These are phyloP conservation scores for Acronicta psi DNA, from an alignment of 2,888 invertebrate species.

Conservation along the genomic window DNA sequence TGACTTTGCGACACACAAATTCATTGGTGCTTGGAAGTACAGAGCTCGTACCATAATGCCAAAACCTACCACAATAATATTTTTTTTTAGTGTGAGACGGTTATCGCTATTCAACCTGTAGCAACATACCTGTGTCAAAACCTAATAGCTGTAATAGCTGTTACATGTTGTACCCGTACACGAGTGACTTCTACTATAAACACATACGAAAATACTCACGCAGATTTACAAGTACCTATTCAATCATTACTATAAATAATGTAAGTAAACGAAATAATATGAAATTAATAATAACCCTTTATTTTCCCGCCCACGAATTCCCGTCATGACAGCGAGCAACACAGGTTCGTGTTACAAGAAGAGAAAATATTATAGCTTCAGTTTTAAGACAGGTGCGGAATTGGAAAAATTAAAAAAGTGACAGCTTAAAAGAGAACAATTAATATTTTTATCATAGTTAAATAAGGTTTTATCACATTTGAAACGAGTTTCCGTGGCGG, in stretches of 20 bases:
- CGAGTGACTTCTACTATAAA: conserved; percentile 2
- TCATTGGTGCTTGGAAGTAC: neutral
- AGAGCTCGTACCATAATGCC: neutral
- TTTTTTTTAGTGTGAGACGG: neutral
- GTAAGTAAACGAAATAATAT: conserved; percentile 5
- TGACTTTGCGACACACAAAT: too few relatives aligned
- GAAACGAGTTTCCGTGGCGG: conserved; percentile 12
- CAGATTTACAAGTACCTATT: conserved; percentile 1
- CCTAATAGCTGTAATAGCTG: neutral
- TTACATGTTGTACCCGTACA: neutral
- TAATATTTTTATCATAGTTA: neutral
- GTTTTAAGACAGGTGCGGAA: too few relatives aligned
- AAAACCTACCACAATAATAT: neutral
- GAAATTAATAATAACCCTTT: neutral
- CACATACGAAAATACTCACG: conserved; percentile 5
- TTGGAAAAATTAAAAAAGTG: too few relatives aligned
- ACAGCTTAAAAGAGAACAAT: too few relatives aligned
- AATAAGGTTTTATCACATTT: conserved; percentile 4
- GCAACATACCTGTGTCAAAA: neutral
- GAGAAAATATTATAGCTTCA: too few relatives aligned
- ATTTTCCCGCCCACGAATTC: conserved; percentile 26
- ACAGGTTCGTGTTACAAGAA: too few relatives aligned
- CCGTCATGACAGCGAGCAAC: neutral
- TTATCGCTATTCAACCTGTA: neutral
- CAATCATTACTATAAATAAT: conserved; percentile 4